Conservation (phyloP, 2,113 vertebrate genomes). For the Tretioscincus oriximinensis region DNA sequence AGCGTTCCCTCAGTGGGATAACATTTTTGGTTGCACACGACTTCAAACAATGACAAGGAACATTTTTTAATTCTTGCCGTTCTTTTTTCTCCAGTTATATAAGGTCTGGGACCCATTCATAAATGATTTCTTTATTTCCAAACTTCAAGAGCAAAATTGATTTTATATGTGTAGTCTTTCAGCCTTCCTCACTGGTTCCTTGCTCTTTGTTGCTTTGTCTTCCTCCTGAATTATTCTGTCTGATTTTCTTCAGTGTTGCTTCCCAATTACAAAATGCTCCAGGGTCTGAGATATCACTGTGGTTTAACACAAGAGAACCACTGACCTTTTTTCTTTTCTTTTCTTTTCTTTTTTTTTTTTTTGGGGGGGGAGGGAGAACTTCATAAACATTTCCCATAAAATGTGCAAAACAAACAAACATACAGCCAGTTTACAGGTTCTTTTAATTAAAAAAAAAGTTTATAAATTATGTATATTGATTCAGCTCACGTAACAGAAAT, state of each 20-base stretch:
- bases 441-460: background rate
- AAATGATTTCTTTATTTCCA: background rate
- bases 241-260: background rate
- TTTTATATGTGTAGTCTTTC: background rate
- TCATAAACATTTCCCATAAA: background rate
- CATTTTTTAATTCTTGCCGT: background rate
- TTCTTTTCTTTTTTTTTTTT: no score
- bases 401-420: background rate
- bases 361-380: constrained; percentile 33
- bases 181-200: background rate
- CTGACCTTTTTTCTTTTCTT: constrained; percentile 10
- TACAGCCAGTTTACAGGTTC: background rate
- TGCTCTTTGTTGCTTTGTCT: background rate
- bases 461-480: no score
- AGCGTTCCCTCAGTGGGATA: background rate
- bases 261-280: background rate
- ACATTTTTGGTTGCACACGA: background rate
- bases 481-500: no score
- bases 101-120: background rate
- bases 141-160: background rate
- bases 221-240: background rate
- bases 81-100: background rate
- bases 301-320: constrained; percentile 27
- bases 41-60: background rate
- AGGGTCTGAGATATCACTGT: constrained; percentile 1